Evolutionary conservation across 2,888 invertebrate genomes (phyloP).

Genomic region (Pycnomerus fuliginosus): DNA sequence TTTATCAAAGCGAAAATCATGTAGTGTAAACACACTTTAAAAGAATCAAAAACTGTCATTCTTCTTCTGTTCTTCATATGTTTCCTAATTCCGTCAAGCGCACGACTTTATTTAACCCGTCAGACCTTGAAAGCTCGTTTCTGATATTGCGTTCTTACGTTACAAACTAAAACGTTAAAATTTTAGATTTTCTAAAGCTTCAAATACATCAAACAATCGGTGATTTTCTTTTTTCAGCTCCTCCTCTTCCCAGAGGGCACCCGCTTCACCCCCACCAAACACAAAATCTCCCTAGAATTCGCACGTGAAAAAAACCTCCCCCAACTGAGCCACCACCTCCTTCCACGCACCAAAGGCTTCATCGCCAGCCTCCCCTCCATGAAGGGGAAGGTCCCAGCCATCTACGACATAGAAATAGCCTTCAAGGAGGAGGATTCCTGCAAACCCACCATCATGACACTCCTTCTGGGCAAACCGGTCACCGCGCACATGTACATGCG

Average conservation of each 20-base stretch:
- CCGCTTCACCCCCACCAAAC: conserved; percentile 83
- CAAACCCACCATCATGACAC: conserved; percentile 75
- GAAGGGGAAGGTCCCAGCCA: conserved; percentile 75
- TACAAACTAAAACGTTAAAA: too few relatives aligned
- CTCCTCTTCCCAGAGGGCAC: conserved; percentile 93
- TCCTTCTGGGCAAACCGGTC: conserved; percentile 71
- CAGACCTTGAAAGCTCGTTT: too few relatives aligned
- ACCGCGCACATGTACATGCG: conserved; percentile 76
- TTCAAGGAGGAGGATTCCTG: conserved; percentile 66
- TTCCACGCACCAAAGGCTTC: conserved; percentile 95
- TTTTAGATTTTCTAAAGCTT: too few relatives aligned
- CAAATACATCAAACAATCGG: too few relatives aligned
- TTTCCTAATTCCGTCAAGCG: too few relatives aligned
- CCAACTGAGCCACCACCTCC: conserved; percentile 82
- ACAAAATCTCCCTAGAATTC: conserved; percentile 83
- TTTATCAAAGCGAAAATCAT: too few relatives aligned
- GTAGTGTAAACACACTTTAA: too few relatives aligned
- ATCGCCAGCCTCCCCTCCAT: conserved; percentile 81
- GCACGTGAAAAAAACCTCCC: conserved; percentile 84
- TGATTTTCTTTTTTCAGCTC: conserved; percentile 64
- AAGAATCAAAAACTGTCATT: too few relatives aligned
- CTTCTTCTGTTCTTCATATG: too few relatives aligned
- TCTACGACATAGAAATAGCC: conserved; percentile 80
- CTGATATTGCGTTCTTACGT: too few relatives aligned
- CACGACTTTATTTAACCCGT: too few relatives aligned